phyloP scores from a whole-genome alignment of 2,797 vertebrate species.

The Lerista edwardsae region DNA sequence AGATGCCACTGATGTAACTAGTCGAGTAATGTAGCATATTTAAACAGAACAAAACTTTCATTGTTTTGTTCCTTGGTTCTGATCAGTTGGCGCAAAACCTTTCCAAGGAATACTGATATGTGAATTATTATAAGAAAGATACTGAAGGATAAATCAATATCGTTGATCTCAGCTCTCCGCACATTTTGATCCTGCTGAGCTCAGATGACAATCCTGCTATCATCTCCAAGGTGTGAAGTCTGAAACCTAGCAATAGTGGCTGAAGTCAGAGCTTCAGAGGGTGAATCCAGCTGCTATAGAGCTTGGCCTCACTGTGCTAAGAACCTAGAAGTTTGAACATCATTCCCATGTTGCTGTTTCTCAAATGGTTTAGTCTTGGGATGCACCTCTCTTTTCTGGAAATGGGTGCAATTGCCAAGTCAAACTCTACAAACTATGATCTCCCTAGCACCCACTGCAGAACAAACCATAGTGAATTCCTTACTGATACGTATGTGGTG shows the following conservation, averaged over 20 bases:
- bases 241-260: conserved; percentile 43
- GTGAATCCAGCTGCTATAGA: conserved; percentile 32
- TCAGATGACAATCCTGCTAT: conserved; percentile 59
- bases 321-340: not conserved
- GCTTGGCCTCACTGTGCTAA: not conserved
- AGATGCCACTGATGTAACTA: too few species aligned
- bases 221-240: conserved; percentile 51
- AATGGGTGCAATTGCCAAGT: not conserved
- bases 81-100: conserved; percentile 39
- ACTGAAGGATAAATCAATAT: conserved; percentile 65
- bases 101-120: conserved; percentile 56
- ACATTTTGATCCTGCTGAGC: conserved; percentile 65
- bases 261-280: conserved; percentile 16
- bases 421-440: not conserved
- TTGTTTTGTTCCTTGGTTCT: not conserved
- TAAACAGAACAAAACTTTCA: not conserved
- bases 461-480: not conserved
- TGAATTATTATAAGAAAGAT: conserved; percentile 63
- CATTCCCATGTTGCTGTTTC: not conserved
- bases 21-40: not conserved
- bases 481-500: not conserved
- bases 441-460: not conserved
- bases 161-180: conserved; percentile 61
- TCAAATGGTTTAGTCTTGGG: not conserved
- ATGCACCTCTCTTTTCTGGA: not conserved